Base-by-base conservation (phyloP, 2,113 vertebrate genomes). In the Hyla sarda region DNA sequence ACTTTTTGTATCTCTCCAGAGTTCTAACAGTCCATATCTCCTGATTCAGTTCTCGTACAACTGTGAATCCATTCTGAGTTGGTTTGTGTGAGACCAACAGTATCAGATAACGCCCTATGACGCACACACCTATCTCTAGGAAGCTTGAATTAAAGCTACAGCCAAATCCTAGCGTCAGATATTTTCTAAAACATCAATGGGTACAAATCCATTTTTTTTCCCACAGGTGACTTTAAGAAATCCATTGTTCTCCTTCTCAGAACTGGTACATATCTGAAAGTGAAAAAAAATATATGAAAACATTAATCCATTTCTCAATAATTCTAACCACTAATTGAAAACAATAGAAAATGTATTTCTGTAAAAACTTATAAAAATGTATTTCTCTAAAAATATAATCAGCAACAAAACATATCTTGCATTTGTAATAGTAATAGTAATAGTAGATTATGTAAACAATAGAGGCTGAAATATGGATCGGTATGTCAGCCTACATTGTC, bases 171-270 rank as follows among this genome's bases (percentile, higher is more conserved):
- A 88, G 3, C 79, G 74, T 99, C 97, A 99, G 91, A 99, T 94
- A 87, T 96, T 95, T 90, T 98, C 97, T 82, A 99, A 93, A 85
- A 98, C 89, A 0, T 99, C 96, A 28, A 93, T 93, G 56, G 98
- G 97, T 74, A 99, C 96, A 0, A 96, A 96, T 84, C 98, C 98
- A 91, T 91, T 96, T 93, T 98, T 99, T 93, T 98, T 98, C 73
- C 97, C 98, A 0, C 96, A 96, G 89, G 92, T 92, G 86, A 99
- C 98, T 90, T 93, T 93, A 92, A 99, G 96, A 92, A 98, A 99
- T 90, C 97, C 98, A 0, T 95, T 91, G 0, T 88, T 93, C 82
- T 98, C 97, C 12, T 94, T 94, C 91, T 98, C 97, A 19, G 93
- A 92, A 92, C 96, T 95, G 90, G 98, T 94, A 67, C 98, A 99